phyloP scores from a whole-genome alignment of 2,888 invertebrate genomes.

The Cantharis lateralis region DNA sequence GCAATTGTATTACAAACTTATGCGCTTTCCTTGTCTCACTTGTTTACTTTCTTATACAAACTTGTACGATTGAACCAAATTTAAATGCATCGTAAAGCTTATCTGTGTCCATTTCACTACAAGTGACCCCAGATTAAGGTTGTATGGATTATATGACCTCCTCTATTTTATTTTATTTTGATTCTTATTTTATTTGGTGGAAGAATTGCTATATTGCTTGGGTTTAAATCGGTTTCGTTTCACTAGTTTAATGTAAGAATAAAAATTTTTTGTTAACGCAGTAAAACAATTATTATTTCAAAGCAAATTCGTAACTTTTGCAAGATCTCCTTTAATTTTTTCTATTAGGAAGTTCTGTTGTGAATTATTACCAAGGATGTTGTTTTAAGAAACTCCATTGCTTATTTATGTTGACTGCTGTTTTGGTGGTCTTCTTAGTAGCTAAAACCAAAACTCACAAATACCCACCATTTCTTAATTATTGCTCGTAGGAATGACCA shows the following conservation, averaged over 20 bases:
- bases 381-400: not conserved
- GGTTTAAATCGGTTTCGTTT: not conserved
- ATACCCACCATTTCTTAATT: not conserved
- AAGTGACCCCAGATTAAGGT: constrained; percentile 38
- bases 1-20: constrained; percentile 8
- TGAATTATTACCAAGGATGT: not conserved
- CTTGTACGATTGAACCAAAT: constrained; percentile 24
- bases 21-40: constrained; percentile 1
- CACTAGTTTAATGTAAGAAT: not conserved
- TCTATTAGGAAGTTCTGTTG: not conserved
- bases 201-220: constrained; percentile 31
- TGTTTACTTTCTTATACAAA: not conserved
- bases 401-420: not conserved
- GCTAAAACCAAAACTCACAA: not conserved
- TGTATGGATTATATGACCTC: constrained; percentile 26
- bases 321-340: not conserved
- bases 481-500: too few relatives aligned
- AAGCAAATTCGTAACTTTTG: not conserved
- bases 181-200: constrained; percentile 38
- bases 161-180: constrained; percentile 37
- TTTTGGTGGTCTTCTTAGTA: not conserved
- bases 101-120: constrained; percentile 38
- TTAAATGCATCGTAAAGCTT: constrained; percentile 26
- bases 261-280: not conserved
- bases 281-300: not conserved